A percentile compares a stretch with the other conserved stretches of the same genome.
phyloP scores from a whole-genome alignment of 53 echinoderm and acorn worm genomes.

The Astropecten irregularis region DNA sequence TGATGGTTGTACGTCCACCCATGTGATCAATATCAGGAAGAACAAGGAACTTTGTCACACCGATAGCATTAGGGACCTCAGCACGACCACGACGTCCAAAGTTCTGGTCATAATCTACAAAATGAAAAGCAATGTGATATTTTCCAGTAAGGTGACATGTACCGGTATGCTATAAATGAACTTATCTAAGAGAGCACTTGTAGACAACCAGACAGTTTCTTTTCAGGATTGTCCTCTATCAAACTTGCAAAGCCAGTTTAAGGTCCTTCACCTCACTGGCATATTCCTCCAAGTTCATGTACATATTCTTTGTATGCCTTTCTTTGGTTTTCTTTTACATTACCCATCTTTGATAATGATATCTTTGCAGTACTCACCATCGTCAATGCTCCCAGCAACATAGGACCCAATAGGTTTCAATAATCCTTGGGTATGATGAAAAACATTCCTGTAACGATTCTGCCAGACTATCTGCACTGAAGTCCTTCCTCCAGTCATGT shows the following conservation, averaged over 20 bases:
- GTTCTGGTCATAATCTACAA: conserved; percentile 58
- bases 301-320: no score
- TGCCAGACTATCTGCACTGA: conserved; percentile 31
- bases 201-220: no score
- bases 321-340: no score
- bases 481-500: not conserved
- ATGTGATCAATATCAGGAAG: conserved; percentile 34
- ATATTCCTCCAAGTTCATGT: no score
- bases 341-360: no score
- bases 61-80: conserved; percentile 40
- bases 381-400: not conserved
- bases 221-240: no score
- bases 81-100: conserved; percentile 32
- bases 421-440: conserved; percentile 25
- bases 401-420: conserved; percentile 42
- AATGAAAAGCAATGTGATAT: no score
- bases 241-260: no score
- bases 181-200: no score
- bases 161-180: no score
- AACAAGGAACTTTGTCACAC: conserved; percentile 28
- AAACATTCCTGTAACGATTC: conserved; percentile 9
- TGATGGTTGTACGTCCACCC: conserved; percentile 16
- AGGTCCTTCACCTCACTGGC: no score
- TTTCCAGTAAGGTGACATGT: no score
- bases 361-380: conserved; percentile 51